These are phyloP conservation scores for Drosophila demipolita DNA, from an alignment of 2,888 invertebrate species.

Conservation along the genomic window DNA sequence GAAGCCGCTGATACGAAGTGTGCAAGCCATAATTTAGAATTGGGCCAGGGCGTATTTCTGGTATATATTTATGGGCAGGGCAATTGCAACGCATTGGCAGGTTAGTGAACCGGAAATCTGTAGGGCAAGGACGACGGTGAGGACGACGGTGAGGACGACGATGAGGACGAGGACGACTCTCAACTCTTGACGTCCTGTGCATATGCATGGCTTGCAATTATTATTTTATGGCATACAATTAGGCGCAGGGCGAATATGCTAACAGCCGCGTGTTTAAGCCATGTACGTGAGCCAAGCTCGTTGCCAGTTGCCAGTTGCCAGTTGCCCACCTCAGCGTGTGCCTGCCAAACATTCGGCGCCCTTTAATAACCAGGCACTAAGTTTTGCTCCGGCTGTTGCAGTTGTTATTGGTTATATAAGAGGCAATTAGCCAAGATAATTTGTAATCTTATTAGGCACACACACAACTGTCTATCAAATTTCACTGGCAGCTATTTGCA, in stretches of 20 bases:
- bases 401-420: conserved; percentile 80
- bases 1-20: conserved; percentile 8
- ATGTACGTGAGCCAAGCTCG: conserved; percentile 43
- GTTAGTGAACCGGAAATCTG: conserved; percentile 45
- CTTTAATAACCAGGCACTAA: background rate
- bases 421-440: conserved; percentile 79
- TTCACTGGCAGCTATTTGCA: conserved; percentile 24
- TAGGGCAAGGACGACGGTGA: background rate
- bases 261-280: conserved; percentile 26
- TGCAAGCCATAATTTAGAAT: background rate
- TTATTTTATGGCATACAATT: conserved; percentile 80
- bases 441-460: conserved; percentile 73
- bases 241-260: conserved; percentile 60
- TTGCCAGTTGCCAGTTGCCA: conserved; percentile 7
- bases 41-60: background rate
- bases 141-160: background rate
- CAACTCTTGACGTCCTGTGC: conserved; percentile 32
- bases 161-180: background rate
- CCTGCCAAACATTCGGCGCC: background rate
- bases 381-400: conserved; percentile 55
- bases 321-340: background rate
- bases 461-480: conserved; percentile 48
- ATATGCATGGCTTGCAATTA: conserved; percentile 77
- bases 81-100: conserved; percentile 20
- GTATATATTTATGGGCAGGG: conserved; percentile 1